Conservation (phyloP, 2,797 vertebrate genomes). For the Echiichthys vipera region DNA sequence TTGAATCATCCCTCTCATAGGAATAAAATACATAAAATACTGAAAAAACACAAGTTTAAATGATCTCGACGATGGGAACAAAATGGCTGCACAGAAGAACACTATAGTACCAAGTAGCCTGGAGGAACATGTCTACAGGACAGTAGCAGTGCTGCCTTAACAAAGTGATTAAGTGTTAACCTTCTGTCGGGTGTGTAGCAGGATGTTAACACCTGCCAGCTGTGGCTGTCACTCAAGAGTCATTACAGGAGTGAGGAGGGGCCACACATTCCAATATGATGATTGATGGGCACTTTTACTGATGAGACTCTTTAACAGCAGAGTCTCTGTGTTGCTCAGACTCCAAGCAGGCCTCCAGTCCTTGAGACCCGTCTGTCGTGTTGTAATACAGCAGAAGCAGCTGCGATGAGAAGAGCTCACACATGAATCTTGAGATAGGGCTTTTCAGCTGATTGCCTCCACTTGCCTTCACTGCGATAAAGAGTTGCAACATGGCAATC, state of each 20-base stretch:
- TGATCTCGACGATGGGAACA: too few relatives aligned
- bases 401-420: slow-evolving; percentile 4
- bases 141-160: slow-evolving; percentile 26
- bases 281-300: slow-evolving; percentile 76
- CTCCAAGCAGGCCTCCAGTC: slow-evolving; percentile 49
- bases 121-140: slow-evolving; percentile 34
- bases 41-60: neutral
- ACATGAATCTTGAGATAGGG: slow-evolving; percentile 53
- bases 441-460: slow-evolving; percentile 58
- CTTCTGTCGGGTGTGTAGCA: slow-evolving; percentile 53
- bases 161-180: slow-evolving; percentile 60
- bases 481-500: slow-evolving; percentile 36
- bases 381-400: slow-evolving; percentile 34
- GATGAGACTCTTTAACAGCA: slow-evolving; percentile 67
- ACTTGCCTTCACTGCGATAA: slow-evolving; percentile 29
- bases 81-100: neutral
- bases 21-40: too few relatives aligned
- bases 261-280: slow-evolving; percentile 52
- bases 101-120: neutral
- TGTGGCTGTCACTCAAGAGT: slow-evolving; percentile 72
- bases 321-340: slow-evolving; percentile 39
- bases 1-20: neutral
- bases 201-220: slow-evolving; percentile 68
- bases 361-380: slow-evolving; percentile 22
- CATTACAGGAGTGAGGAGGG: slow-evolving; percentile 50